Evolutionary conservation across 2,113 vertebrate genomes (phyloP).

Genomic region (Edolisoma coerulescens): DNA sequence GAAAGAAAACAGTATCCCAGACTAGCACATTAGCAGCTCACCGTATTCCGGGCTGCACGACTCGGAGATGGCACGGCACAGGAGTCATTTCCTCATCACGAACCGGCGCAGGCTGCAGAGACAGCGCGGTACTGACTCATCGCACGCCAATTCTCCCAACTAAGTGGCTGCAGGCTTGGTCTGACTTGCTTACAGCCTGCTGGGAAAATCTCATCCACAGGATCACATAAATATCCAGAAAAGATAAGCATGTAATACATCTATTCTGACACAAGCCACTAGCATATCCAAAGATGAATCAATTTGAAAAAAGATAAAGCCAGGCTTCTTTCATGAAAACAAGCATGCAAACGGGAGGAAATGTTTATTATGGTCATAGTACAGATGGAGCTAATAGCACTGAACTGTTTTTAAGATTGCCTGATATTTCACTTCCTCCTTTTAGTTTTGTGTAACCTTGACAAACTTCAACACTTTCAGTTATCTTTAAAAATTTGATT

Average conservation of each 20-base stretch:
- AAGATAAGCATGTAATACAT: slow-evolving; percentile 63
- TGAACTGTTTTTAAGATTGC: neutral
- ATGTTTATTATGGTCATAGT: neutral
- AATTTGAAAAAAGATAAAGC: neutral
- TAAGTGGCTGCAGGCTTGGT: neutral
- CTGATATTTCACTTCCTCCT: neutral
- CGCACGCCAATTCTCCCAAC: neutral
- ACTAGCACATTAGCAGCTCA: neutral
- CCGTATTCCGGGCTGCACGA: accelerated
- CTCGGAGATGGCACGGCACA: neutral
- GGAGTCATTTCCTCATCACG: neutral
- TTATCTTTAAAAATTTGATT: neutral
- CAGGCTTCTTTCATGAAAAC: neutral
- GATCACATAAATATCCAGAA: slow-evolving; percentile 42
- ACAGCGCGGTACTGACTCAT: neutral
- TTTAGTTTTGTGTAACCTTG: neutral
- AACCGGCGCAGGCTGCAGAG: accelerated
- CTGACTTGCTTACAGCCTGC: neutral
- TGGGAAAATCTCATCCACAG: neutral
- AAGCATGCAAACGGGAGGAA: neutral
- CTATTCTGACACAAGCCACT: neutral
- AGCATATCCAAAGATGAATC: neutral
- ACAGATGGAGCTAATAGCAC: neutral
- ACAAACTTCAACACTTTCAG: neutral
- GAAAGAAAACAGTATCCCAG: neutral